Percentiles rank a stretch among this genome's conserved stretches.
Evolutionary conservation across 2,113 vertebrate species (phyloP).

Genomic region (Microcebus murinus): DNA sequence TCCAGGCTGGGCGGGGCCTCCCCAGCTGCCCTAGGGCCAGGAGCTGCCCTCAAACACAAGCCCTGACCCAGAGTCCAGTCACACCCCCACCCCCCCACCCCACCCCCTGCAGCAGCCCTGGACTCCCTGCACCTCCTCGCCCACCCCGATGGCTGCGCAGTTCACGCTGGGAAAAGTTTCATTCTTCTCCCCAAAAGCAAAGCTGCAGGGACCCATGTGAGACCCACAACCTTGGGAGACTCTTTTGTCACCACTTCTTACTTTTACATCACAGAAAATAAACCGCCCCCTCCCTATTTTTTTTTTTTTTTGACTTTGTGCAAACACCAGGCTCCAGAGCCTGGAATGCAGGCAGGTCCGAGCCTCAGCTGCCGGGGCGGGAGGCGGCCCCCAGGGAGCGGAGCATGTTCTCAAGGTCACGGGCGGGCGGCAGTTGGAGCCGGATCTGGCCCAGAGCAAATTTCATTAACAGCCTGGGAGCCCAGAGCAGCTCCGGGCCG

Average conservation of each 20-base stretch:
- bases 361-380: background rate
- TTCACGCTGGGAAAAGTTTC: background rate
- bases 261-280: background rate
- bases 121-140: rapidly evolving
- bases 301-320: no score
- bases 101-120: no score
- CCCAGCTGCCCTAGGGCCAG: no score
- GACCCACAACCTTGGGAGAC: rapidly evolving
- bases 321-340: background rate
- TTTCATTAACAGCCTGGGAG: background rate
- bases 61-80: background rate
- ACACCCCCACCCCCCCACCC: background rate
- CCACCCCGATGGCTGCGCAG: rapidly evolving
- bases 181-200: background rate
- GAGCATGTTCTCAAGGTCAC: background rate
- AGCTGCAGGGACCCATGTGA: background rate
- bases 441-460: background rate
- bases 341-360: rapidly evolving
- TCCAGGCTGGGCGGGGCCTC: no score
- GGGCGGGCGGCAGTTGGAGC: background rate
- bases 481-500: background rate
- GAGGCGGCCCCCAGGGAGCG: background rate
- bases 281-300: no score
- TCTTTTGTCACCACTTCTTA: background rate
- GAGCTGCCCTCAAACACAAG: no score